A percentile compares a stretch with the other conserved stretches of the same genome.
Conservation (phyloP, 2,113 vertebrate genomes). For the Macrotus californicus region DNA sequence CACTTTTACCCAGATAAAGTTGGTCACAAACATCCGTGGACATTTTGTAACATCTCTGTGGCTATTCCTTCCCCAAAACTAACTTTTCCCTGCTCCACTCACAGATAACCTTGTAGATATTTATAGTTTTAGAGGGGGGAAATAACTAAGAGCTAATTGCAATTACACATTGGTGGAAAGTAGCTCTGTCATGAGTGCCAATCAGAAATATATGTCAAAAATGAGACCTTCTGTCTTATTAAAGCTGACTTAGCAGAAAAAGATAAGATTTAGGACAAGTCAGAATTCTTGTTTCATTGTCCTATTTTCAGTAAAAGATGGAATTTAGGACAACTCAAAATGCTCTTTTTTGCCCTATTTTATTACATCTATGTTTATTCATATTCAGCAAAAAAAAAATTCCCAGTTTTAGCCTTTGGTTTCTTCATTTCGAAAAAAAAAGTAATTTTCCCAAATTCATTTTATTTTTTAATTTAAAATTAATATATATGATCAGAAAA, state of each 20-base stretch:
- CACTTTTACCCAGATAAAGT: not conserved
- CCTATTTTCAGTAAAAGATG: slow-evolving; percentile 61
- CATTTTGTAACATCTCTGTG: not conserved
- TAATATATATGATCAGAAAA: not conserved
- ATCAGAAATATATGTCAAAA: slow-evolving; percentile 59
- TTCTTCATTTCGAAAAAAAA: not conserved
- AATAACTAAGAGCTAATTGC: slow-evolving; percentile 25
- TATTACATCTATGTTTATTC: slow-evolving; percentile 65
- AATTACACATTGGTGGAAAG: slow-evolving; percentile 26
- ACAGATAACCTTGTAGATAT: not conserved
- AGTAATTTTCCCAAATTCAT: not conserved
- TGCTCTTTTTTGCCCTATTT: slow-evolving; percentile 65
- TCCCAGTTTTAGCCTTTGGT: slow-evolving; percentile 24
- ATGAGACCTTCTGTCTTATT: slow-evolving; percentile 35
- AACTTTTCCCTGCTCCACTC: not conserved
- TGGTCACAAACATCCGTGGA: not conserved
- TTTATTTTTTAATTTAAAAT: slow-evolving; percentile 27
- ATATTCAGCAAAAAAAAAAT: slow-evolving; percentile 56
- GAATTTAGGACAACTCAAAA: slow-evolving; percentile 65
- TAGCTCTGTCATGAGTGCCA: not conserved
- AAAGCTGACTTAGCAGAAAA: slow-evolving; percentile 64
- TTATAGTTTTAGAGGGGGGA: not conserved
- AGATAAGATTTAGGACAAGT: slow-evolving; percentile 68
- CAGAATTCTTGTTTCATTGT: slow-evolving; percentile 60
- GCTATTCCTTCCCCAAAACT: not conserved